Evolutionary conservation across 2,888 invertebrate genomes (phyloP).

Genomic region (Isoperla grammatica): DNA sequence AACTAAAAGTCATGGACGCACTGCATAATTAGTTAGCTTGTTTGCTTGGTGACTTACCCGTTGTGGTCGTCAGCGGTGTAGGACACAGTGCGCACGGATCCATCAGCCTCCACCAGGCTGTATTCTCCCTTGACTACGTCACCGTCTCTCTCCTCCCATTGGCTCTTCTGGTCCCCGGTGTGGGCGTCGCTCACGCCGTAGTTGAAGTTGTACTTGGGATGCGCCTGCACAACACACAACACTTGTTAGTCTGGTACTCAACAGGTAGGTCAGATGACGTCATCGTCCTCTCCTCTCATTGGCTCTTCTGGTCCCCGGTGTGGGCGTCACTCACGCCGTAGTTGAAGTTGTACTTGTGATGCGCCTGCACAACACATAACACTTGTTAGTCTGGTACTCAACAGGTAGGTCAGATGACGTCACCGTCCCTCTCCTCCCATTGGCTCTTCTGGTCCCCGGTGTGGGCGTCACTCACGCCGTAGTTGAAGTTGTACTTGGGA

Average conservation of each 20-base stretch:
- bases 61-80: slow-evolving; percentile 32
- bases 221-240: slow-evolving; percentile 43
- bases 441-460: slow-evolving; percentile 55
- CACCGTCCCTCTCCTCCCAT: slow-evolving; percentile 52
- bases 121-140: slow-evolving; percentile 44
- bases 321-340: slow-evolving; percentile 60
- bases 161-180: slow-evolving; percentile 54
- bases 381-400: too few species aligned
- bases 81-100: slow-evolving; percentile 32
- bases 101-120: slow-evolving; percentile 32
- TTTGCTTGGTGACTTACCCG: slow-evolving; percentile 23
- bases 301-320: slow-evolving; percentile 54
- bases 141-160: slow-evolving; percentile 52
- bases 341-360: slow-evolving; percentile 57
- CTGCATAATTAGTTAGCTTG: too few species aligned
- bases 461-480: slow-evolving; percentile 59
- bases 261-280: slow-evolving; percentile 47
- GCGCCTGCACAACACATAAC: slow-evolving; percentile 44
- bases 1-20: too few species aligned
- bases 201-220: slow-evolving; percentile 57
- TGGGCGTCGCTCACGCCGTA: slow-evolving; percentile 60
- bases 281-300: slow-evolving; percentile 54
- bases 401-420: slow-evolving; percentile 47
- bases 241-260: too few species aligned
- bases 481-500: slow-evolving; percentile 58